Conservation (phyloP, 1,140 invertebrate genomes). For the Palaemon carinicauda region DNA sequence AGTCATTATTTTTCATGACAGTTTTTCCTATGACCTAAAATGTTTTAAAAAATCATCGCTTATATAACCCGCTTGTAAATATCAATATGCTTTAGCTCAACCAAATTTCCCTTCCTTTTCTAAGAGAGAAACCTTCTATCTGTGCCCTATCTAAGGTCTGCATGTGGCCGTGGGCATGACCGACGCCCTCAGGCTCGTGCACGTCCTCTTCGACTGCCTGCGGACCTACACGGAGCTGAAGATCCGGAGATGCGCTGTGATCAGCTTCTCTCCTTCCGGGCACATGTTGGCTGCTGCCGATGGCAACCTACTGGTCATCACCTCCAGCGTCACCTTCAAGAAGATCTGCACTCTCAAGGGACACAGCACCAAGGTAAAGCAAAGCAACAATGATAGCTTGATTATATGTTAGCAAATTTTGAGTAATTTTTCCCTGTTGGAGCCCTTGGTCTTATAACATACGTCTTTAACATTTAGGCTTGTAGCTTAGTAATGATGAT, state of each 20-base stretch:
- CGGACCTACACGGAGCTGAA: slow-evolving; percentile 36
- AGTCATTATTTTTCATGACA: too few relatives aligned
- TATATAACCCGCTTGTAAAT: too few relatives aligned
- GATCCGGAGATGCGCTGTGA: slow-evolving; percentile 30
- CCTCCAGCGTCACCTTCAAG: slow-evolving; percentile 46
- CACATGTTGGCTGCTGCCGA: slow-evolving; percentile 51
- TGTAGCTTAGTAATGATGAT: too few relatives aligned
- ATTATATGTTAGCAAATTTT: too few relatives aligned
- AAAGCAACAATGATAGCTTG: too few relatives aligned
- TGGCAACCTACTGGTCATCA: slow-evolving; percentile 38
- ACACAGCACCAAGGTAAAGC: slow-evolving; percentile 51
- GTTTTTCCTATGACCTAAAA: too few relatives aligned
- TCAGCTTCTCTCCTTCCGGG: slow-evolving; percentile 44
- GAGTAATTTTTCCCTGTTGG: too few relatives aligned
- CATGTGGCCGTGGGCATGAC: slow-evolving; percentile 53
- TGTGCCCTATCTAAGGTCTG: slow-evolving; percentile 26
- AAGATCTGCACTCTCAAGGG: slow-evolving; percentile 51
- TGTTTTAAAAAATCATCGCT: too few relatives aligned
- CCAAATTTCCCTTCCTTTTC: too few relatives aligned
- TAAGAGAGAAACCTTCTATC: background rate
- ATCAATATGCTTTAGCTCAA: too few relatives aligned
- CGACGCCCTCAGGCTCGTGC: slow-evolving; percentile 48
- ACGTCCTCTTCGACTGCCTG: slow-evolving; percentile 54
- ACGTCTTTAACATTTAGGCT: too few relatives aligned
- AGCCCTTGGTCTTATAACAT: too few relatives aligned